Evolutionary conservation across 1,140 invertebrate species (phyloP), one percentile per base, ranked within the genome.

Genomic region (Achroia grisella): DNA sequence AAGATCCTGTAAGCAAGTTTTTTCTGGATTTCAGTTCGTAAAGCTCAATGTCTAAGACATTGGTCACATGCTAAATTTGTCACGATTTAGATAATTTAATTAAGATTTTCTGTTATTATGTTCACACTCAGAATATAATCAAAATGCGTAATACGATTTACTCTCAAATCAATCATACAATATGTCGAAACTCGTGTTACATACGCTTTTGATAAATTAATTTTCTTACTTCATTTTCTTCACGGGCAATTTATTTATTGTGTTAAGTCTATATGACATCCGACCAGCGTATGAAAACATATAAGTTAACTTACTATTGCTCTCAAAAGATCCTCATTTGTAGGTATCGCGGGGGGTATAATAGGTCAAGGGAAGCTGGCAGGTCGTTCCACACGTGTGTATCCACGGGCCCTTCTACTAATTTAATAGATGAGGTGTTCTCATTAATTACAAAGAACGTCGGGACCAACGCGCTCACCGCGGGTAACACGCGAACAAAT

Each of bases 351-450:
- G 32, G 14, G 11, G 34, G 31, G 36, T 28, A 39, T 56, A 34
- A 58, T 4, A 58, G 68, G 51, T 72, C 76, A 51, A 13, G 15
- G 44, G 64, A 70, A 8, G 39, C 23, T 78, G 77, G 77, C 67
- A 40, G 54, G 56, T 54, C 50, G 36, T 41, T 48, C 42, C 74
- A 71, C 64, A 74, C 69, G 69, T 72, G 60, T 64, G 55, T 75
- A 71, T 77, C 70, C 71, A 65, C 63, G 63, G 55, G 71, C 67
- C 75, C 77, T 72, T 70, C 47, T 57, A 69, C 74, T 84, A 84
- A 84, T 82, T 77, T 74, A 79, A 84, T 84, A 84, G 75, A 84
- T 77, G 77, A 82, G 80, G 76, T 84, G 80, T 80, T 79, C 66
- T 49, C 77, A 76, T 80, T 80, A 84, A 81, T 84, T 79, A 81